Base-by-base conservation (phyloP, 2,113 vertebrate genomes). In the Etia nguti region DNA sequence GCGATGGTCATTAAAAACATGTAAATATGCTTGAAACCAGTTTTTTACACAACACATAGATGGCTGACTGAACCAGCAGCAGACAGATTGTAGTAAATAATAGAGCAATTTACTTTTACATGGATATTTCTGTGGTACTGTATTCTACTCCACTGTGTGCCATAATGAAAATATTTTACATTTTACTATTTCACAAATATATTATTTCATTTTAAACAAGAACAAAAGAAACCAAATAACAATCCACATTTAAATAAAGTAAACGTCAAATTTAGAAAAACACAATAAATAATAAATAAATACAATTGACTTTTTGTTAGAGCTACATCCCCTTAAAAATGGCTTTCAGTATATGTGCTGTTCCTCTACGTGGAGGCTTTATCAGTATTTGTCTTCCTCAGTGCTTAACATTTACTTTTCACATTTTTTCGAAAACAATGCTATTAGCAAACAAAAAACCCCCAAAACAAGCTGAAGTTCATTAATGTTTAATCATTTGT, bases 401-500 rank as follows among this genome's bases (percentile, higher is more conserved):
- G 20, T 22, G 62, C 34, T n/a, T 36, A 70, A 43, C 65, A 70
- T 70, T 43, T 43, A 15, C 36, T 43, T 12, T 43, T 4, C 38
- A 70, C n/a, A 24, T 4, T 70, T 70, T 70, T 43, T 24, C 1
- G 0, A 41, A 68, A 68, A 41, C 11, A 41, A 41, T 0, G 22
- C 36, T 22, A 15, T 41, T 68, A 68, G 20, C 20, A 65, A 65
- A 38, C 60, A 65, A 22, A 38, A 38, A 10, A 18, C n/a, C n/a
- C n/a, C n/a, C n/a, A 43, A 12, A 13, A 13, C 48, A 43, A 70
- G 12, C n/a, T 15, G n/a, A 0, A 41, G n/a, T 1, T 68, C n/a
- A 41, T 6, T 68, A 41, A 68, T 41, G 62, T 68, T 68, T 68
- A 22, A 38, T 38, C 34, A n/a, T 65, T n/a, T 65, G 60, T 22